A percentile compares a stretch with the other conserved stretches of the same genome.
Evolutionary conservation across 2,113 vertebrate species (phyloP).

Genomic region (Brachypteracias leptosomus): DNA sequence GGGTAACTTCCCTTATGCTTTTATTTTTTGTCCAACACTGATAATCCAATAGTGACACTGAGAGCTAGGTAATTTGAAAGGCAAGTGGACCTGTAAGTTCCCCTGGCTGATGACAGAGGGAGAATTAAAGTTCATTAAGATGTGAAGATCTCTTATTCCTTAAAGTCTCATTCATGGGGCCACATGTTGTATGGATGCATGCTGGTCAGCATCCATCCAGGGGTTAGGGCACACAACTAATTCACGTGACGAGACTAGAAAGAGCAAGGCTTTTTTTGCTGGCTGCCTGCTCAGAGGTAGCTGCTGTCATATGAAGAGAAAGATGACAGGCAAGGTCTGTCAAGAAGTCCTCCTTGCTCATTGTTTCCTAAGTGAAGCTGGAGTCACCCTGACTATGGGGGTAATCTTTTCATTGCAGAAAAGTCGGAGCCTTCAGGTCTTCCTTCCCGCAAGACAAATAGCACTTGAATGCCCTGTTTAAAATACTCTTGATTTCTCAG

Average conservation of each 20-base stretch:
- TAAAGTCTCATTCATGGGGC: background rate
- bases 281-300: background rate
- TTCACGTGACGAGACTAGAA: background rate
- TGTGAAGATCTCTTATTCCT: background rate
- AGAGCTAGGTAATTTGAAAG: background rate
- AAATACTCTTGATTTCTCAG: background rate
- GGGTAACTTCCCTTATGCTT: background rate
- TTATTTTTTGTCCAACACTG: background rate
- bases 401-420: background rate
- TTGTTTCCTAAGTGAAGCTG: background rate
- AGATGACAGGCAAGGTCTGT: background rate
- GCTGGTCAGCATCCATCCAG: fast-evolving
- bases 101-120: background rate
- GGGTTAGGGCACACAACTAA: fast-evolving
- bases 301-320: background rate
- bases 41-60: background rate
- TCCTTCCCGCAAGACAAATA: background rate
- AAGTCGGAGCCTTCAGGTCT: background rate
- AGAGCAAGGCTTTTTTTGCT: background rate
- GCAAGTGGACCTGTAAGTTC: background rate
- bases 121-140: background rate
- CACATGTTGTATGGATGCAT: fast-evolving
- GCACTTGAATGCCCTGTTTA: background rate
- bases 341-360: background rate
- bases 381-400: background rate